These are phyloP conservation scores for Tamias sibiricus DNA, from an alignment of 2,113 vertebrate species.

Conservation along the genomic window DNA sequence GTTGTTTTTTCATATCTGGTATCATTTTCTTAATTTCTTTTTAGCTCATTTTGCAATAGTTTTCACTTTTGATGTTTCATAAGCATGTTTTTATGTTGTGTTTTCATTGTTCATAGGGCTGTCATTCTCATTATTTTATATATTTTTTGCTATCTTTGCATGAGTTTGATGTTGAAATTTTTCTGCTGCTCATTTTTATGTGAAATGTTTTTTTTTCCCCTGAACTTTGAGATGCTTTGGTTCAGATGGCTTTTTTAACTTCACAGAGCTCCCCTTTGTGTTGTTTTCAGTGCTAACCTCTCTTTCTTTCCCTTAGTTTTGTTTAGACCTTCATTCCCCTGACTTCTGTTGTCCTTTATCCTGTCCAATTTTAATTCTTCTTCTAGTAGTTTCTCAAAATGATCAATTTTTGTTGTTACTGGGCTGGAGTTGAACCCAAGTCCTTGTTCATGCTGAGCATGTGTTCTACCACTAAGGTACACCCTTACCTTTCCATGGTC, in stretches of 20 bases:
- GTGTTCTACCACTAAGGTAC: not conserved
- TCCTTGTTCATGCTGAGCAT: not conserved
- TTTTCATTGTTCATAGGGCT: not conserved
- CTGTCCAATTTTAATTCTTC: not conserved
- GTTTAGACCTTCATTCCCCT: not conserved
- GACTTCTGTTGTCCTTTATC: not conserved
- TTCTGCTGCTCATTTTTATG: slow-evolving; percentile 14
- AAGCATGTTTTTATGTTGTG: not conserved
- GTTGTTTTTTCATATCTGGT: not conserved
- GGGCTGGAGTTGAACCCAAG: not conserved
- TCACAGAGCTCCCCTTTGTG: not conserved
- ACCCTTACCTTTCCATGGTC: not conserved
- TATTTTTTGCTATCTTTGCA: not conserved
- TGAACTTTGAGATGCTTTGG: not conserved
- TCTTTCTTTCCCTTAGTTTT: not conserved
- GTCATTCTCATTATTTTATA: not conserved
- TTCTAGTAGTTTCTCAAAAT: not conserved
- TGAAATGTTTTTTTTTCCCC: not conserved
- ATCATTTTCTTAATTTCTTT: not conserved
- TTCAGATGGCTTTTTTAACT: not conserved
- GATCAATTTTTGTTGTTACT: not conserved
- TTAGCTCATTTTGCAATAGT: not conserved
- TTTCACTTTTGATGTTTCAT: not conserved
- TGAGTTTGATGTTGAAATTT: not conserved
- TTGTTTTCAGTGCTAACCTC: not conserved